Base-by-base conservation (phyloP, 1,140 invertebrate species). In the Wiebesia pumilae region DNA sequence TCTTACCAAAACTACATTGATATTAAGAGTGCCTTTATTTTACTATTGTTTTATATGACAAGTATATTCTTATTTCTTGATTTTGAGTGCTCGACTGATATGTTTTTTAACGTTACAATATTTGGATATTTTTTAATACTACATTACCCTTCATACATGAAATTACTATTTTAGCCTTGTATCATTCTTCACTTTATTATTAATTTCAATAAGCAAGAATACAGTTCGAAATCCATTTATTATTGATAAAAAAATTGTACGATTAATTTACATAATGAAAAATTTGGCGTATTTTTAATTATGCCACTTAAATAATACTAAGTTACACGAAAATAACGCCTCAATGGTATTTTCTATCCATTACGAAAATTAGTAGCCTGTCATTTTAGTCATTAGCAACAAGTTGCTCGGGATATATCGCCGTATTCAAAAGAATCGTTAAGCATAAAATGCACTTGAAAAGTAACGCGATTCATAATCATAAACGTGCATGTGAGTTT, bases 341-440 rank as follows among this genome's bases (percentile, higher is more conserved):
- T 24, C 24, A 1, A 4, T 14, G 27, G 10, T 27, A 62, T 62
- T 7, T 10, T 54, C 58, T 27, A 10, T 12, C 30, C 12, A 80
- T 12, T 35, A 80, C 3, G 62, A 81, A 65, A 67, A 67, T 7
- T 40, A 69, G 40, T 10, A 69, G 51, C 51, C 35, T 69, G 51
- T 82, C 62, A 82, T 69, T 67, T 62, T 30, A n/a, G n/a, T n/a
- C n/a, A n/a, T n/a, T n/a, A 10, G 62, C 30, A 27, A 51, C 69
- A 82, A 82, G n/a, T 69, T 69, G 43, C 43, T 33, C 38, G 12
- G 14, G 0, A 38, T 24, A 27, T 10, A 62, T 7, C 58, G 0
- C 14, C 21, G 3, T 62, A 27, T 62, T 27, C 58, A 24, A 38
- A 71, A 21, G 0, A 71, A 38, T 69, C n/a, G n/a, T 54, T 38